Base-by-base conservation (phyloP, 2,113 vertebrate species). In the Agelaius tricolor region DNA sequence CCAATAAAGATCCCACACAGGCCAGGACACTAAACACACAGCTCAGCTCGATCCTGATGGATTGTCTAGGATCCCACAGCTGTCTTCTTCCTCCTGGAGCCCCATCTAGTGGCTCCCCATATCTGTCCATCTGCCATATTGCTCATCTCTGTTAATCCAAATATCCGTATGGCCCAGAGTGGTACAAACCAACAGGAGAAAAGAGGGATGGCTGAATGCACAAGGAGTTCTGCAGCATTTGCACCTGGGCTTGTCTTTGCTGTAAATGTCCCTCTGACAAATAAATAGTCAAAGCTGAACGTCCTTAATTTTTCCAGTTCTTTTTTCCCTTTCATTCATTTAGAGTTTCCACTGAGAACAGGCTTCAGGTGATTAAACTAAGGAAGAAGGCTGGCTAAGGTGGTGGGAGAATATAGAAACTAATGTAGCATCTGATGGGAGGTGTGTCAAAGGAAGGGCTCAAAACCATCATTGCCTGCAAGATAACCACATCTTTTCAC, bases 1-100 rank as follows among this genome's bases (percentile, higher is more conserved):
- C 75, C 67, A 75, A 21, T 63, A 94, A 93, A 62, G 89, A 90
- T 90, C 62, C 91, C 85, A 79, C 85, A 55, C 58, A n/a, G 73
- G 33, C 77, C 83, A 68, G 74, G 63, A 73, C 66, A 28, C 84
- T 35, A 71, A 94, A 84, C 61, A 77, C 2, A 3, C 58, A 18
- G 21, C 19, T 74, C 2, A 0, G 23, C 43, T 74, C 23, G 33
- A 62, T 66, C 58, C 31, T 82, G 79, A 46, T 15, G 41, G 67
- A 49, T 86, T 71, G 63, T 41, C 68, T 54, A 4, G 14, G 28
- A 54, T 33, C 39, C 57, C 52, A 67, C 54, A 63, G 39, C 35
- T 15, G 4, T 47, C 68, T 74, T 37, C 49, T 69, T 81, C 94
- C 72, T 94, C 72, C 81, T 69, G 78, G n/a, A 93, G 77, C 89